phyloP scores from a whole-genome alignment of 2,797 vertebrate species.

The Geotrypetes seraphini region DNA sequence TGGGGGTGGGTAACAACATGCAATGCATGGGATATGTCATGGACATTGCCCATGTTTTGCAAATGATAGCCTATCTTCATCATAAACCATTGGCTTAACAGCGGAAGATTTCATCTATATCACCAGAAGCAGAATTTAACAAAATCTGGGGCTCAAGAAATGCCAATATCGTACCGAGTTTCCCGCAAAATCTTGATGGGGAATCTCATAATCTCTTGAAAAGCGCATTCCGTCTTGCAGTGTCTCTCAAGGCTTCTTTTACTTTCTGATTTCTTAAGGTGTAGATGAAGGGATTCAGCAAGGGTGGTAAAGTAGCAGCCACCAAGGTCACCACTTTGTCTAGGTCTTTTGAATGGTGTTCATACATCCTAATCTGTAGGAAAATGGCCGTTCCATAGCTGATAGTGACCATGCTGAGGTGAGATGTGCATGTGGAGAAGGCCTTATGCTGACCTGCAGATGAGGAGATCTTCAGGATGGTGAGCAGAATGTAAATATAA shows the following conservation, averaged over 20 bases:
- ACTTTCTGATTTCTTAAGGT: slow-evolving; percentile 39
- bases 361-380: slow-evolving; percentile 17
- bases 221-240: neutral
- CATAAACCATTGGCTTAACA: no score
- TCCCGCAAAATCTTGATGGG: no score
- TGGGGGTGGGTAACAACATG: no score
- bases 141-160: no score
- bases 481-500: slow-evolving; percentile 15
- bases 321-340: slow-evolving; percentile 34
- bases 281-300: slow-evolving; percentile 39
- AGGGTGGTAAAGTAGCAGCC: slow-evolving; percentile 27
- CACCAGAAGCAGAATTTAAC: no score
- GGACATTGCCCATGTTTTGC: no score
- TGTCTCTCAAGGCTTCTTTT: slow-evolving; percentile 14
- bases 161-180: no score
- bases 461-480: slow-evolving; percentile 23
- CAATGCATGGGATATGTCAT: no score
- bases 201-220: no score
- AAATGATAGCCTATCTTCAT: no score
- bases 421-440: slow-evolving; percentile 17
- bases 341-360: slow-evolving; percentile 7
- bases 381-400: slow-evolving; percentile 22
- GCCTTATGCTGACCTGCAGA: slow-evolving; percentile 9
- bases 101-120: no score
- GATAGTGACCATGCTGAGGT: slow-evolving; percentile 16